phyloP scores from a whole-genome alignment of 2,797 vertebrate species.

The Paedocypris micromegethes region DNA sequence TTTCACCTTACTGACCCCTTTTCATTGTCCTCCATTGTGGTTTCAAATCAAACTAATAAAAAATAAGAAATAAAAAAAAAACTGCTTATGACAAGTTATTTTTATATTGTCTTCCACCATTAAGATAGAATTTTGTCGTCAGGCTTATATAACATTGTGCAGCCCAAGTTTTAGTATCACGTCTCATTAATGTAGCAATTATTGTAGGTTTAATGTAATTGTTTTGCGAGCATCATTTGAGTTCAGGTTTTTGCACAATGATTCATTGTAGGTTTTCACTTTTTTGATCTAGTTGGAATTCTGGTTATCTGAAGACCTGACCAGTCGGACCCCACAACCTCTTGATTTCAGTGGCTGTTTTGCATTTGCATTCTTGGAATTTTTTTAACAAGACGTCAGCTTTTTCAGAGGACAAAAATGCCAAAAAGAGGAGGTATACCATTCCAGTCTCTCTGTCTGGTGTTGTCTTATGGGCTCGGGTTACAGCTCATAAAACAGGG shows the following conservation, averaged over 20 bases:
- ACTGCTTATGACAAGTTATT: too few species aligned
- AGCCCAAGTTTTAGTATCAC: too few species aligned
- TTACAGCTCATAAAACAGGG: background rate
- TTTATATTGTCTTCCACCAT: too few species aligned
- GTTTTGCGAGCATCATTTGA: too few species aligned
- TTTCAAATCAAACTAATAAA: background rate
- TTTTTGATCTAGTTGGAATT: background rate
- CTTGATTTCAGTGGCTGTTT: constrained; percentile 16
- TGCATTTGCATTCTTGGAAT: constrained; percentile 45
- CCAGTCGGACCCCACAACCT: constrained; percentile 2
- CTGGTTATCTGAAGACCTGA: constrained; percentile 15
- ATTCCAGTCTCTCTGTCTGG: constrained; percentile 12
- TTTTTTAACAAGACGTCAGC: constrained; percentile 52
- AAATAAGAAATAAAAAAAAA: too few species aligned
- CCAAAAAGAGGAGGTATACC: background rate
- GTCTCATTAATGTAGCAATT: too few species aligned
- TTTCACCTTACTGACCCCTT: constrained; percentile 8
- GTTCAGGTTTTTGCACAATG: too few species aligned
- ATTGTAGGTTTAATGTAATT: too few species aligned
- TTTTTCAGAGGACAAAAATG: constrained; percentile 34
- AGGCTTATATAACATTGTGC: too few species aligned
- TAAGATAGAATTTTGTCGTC: too few species aligned
- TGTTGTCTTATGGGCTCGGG: constrained; percentile 28
- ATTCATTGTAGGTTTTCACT: too few species aligned
- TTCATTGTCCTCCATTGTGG: background rate